phyloP scores from a whole-genome alignment of 2,797 vertebrate species.

The Cyclopterus lumpus region DNA sequence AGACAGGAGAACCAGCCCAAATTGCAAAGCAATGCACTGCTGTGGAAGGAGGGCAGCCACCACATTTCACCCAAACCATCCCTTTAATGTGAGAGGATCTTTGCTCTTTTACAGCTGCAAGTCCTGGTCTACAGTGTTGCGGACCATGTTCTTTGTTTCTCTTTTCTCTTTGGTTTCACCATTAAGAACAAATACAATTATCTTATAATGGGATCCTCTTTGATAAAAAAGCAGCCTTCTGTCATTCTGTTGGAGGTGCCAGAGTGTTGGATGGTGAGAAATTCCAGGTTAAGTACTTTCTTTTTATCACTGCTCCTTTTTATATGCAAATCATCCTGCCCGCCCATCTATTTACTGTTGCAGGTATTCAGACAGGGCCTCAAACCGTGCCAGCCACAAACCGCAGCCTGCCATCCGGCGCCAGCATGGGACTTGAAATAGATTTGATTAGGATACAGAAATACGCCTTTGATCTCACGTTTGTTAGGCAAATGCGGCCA shows the following conservation, averaged over 20 bases:
- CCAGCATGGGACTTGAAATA: constrained; percentile 71
- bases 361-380: constrained; percentile 79
- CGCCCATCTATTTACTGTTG: constrained; percentile 83
- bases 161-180: constrained; percentile 58
- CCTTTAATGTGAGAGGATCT: constrained; percentile 40
- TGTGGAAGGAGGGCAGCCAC: background rate
- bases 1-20: background rate
- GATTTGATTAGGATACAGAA: constrained; percentile 82
- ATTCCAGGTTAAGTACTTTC: constrained; percentile 83
- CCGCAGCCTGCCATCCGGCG: constrained; percentile 55
- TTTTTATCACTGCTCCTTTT: constrained; percentile 83
- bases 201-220: constrained; percentile 81
- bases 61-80: background rate
- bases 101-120: constrained; percentile 47
- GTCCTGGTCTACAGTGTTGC: constrained; percentile 39
- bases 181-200: constrained; percentile 81
- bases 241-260: constrained; percentile 79
- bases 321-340: constrained; percentile 83
- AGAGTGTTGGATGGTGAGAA: constrained; percentile 80
- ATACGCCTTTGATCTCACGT: constrained; percentile 77
- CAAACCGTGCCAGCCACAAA: constrained; percentile 65
- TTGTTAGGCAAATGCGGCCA: constrained; percentile 77
- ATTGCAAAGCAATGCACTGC: background rate
- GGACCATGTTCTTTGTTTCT: constrained; percentile 65
- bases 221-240: constrained; percentile 77